These are phyloP conservation scores for Lytechinus pictus DNA, from an alignment of 35 echinoderm and acorn worm genomes.

Conservation along the genomic window DNA sequence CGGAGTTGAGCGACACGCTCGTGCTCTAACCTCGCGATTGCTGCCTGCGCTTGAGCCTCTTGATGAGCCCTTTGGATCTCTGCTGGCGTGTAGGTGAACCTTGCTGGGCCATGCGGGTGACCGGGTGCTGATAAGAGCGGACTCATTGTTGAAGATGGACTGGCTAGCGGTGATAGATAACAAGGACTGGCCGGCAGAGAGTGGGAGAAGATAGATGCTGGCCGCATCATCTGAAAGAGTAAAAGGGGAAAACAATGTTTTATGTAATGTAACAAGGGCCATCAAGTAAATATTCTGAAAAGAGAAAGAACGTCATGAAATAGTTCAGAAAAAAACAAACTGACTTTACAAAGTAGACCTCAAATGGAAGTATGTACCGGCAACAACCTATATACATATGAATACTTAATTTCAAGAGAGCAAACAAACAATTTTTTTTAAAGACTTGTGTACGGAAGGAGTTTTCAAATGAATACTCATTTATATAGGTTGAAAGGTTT, in stretches of 20 bases:
- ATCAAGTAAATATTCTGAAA: background rate
- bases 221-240: conserved; percentile 63
- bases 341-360: no score
- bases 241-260: background rate
- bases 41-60: conserved; percentile 58
- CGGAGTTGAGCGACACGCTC: conserved; percentile 79
- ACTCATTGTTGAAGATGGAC: conserved; percentile 80
- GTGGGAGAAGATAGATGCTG: conserved; percentile 82
- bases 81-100: conserved; percentile 89
- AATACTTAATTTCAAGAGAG: no score
- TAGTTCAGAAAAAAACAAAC: background rate
- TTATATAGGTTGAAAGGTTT: no score
- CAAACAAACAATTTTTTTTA: no score
- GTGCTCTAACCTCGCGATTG: conserved; percentile 76
- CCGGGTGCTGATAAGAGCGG: conserved; percentile 76
- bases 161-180: conserved; percentile 88
- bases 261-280: background rate
- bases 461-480: no score
- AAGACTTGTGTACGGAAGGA: no score
- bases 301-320: background rate
- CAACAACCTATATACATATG: no score
- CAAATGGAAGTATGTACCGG: no score
- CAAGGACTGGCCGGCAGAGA: conserved; percentile 92
- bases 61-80: conserved; percentile 80
- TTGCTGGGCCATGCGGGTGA: conserved; percentile 51